Evolutionary conservation across 1,140 invertebrate species (phyloP), one percentile per base, ranked within the genome.

Genomic region (Cherax destructor): DNA sequence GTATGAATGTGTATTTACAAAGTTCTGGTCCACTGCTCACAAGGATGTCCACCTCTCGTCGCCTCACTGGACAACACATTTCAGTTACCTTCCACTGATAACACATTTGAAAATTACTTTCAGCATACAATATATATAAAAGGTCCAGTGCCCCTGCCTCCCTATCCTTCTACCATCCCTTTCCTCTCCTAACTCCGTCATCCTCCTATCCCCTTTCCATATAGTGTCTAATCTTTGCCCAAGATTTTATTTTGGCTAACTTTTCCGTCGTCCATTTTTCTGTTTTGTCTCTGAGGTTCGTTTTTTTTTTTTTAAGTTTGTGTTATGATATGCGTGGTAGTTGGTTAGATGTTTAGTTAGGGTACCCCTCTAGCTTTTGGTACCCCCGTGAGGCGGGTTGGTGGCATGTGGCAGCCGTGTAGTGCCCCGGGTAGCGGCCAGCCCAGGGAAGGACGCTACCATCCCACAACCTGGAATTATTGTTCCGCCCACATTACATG

Each of bases 401-500:
- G 52, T 56, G 52, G 52, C 52, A 13, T 56, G 52, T 56, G 52
- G 52, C 52, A 56, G 52, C 52, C 7, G 6, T 7, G 52, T 13
- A 13, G 30, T 21, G 21, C 47, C 50, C 30, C n/a, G 80, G 80
- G 80, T 83, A 83, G 80, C 80, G 52, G 50, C 80, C 49, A 50
- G 80, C 80, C 50, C 30, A 41, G 30, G 30, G 30, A 41, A 41
- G 56, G 80, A 83, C 80, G 80, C 81, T 59, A 47, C 61, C 61
- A 52, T 30, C 21, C 7, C 30, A 30, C 72, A 86, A 56, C 74
- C 84, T 86, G 74, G 84, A 76, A 86, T 76, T 86, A 76, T 86
- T 76, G 72, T 86, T 76, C 21, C 72, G 47, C 69, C 81, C 61
- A 83, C 81, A 83, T 83, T 61, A 83, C 80, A 83, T 83, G 80